Evolutionary conservation across 2,888 invertebrate genomes (phyloP).

Genomic region (Napeogenes inachia): DNA sequence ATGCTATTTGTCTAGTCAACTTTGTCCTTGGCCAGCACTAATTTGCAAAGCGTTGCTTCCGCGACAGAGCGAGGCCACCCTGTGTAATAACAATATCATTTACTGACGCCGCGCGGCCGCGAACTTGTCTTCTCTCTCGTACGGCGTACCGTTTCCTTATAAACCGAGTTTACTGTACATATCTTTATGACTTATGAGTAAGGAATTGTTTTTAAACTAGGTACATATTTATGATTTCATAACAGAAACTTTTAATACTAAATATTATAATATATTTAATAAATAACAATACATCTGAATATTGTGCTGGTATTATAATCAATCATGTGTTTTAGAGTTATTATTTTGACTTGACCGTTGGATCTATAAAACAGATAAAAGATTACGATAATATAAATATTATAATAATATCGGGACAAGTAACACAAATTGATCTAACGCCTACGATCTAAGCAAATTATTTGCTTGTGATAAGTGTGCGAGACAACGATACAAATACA

Average conservation of each 20-base stretch:
- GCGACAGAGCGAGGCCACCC: constrained; percentile 47
- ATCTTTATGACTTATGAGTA: constrained; percentile 2
- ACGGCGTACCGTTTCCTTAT: constrained; percentile 40
- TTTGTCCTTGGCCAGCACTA: constrained; percentile 53
- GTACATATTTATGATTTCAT: neutral
- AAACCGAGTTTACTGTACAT: constrained; percentile 28
- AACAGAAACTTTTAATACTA: neutral
- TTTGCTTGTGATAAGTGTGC: no score
- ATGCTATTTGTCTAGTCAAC: constrained; percentile 44
- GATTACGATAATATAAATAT: no score
- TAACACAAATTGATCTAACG: no score
- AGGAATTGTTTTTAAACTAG: constrained; percentile 3
- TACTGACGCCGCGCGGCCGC: constrained; percentile 32
- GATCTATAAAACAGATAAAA: no score
- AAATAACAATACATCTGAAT: neutral
- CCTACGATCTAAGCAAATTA: no score
- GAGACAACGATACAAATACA: no score
- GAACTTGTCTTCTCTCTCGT: constrained; percentile 31
- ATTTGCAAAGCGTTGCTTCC: constrained; percentile 70
- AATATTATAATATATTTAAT: neutral
- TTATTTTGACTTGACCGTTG: neutral
- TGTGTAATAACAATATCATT: constrained; percentile 34
- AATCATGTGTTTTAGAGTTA: neutral
- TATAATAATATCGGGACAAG: no score
- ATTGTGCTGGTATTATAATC: neutral